phyloP scores from a whole-genome alignment of 2,797 vertebrate genomes.

The Acanthis flammea region DNA sequence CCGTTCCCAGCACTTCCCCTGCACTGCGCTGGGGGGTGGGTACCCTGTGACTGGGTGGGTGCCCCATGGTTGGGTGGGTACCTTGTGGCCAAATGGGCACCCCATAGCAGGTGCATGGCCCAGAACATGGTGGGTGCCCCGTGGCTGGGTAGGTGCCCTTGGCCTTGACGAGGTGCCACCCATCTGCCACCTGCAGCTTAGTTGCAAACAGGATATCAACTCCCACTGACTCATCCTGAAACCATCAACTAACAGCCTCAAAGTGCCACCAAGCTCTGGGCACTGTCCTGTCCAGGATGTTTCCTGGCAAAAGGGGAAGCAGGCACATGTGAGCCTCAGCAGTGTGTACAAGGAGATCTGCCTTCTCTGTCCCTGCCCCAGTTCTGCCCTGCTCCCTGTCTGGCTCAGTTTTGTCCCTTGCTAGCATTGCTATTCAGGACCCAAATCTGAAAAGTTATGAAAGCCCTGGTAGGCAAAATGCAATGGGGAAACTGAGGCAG shows the following conservation, averaged over 20 bases:
- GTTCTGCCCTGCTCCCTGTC: neutral
- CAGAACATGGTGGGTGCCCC: neutral
- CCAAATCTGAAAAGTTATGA: neutral
- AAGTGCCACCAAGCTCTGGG: fast-evolving
- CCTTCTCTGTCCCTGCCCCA: fast-evolving
- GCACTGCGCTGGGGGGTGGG: neutral
- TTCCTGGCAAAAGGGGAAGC: neutral
- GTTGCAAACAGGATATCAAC: slow-evolving; percentile 47
- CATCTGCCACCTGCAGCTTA: neutral
- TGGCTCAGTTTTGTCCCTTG: neutral
- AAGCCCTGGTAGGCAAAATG: neutral
- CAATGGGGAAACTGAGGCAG: neutral
- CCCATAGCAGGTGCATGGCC: neutral
- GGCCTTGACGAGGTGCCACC: neutral
- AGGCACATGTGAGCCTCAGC: fast-evolving
- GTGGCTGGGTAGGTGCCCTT: neutral
- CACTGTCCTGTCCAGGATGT: neutral
- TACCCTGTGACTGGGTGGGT: neutral
- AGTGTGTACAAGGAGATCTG: fast-evolving
- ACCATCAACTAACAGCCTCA: neutral
- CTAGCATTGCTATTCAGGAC: neutral
- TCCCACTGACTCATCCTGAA: slow-evolving; percentile 35
- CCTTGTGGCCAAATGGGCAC: neutral
- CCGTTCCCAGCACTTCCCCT: neutral
- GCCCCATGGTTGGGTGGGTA: neutral